Evolutionary conservation across 2,113 vertebrate species (phyloP).

Genomic region (Phrynocephalus versicolor): DNA sequence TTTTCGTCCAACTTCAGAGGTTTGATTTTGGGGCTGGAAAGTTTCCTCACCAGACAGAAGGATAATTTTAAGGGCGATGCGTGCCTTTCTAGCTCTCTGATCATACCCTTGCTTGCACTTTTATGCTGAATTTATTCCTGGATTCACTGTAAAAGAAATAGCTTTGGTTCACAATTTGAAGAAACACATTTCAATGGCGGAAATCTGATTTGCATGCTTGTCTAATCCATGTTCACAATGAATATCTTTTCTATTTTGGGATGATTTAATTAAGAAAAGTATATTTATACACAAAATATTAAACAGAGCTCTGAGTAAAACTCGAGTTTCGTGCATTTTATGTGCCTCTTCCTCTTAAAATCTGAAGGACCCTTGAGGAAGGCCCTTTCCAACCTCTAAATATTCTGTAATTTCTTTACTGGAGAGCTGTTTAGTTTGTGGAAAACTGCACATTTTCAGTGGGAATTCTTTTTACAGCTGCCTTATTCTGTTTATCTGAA

Average conservation of each 20-base stretch:
- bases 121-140: neutral
- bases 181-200: neutral
- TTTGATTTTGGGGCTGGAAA: no score
- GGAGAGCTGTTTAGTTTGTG: conserved; percentile 14
- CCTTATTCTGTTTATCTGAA: conserved; percentile 36
- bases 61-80: no score
- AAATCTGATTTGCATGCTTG: conserved; percentile 17
- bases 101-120: neutral
- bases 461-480: conserved; percentile 35
- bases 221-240: neutral
- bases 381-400: conserved; percentile 13
- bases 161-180: neutral
- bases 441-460: conserved; percentile 25
- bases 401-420: conserved; percentile 1
- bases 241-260: conserved; percentile 2
- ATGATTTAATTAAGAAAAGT: neutral
- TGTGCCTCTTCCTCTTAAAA: conserved; percentile 31
- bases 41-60: no score
- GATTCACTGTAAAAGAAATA: neutral
- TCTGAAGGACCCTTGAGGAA: conserved; percentile 17
- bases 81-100: no score
- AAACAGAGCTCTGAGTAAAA: conserved; percentile 3
- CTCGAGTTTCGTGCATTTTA: conserved; percentile 3
- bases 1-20: no score
- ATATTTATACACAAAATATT: neutral